phyloP scores from a whole-genome alignment of 2,113 vertebrate genomes.

The Hucho hucho region DNA sequence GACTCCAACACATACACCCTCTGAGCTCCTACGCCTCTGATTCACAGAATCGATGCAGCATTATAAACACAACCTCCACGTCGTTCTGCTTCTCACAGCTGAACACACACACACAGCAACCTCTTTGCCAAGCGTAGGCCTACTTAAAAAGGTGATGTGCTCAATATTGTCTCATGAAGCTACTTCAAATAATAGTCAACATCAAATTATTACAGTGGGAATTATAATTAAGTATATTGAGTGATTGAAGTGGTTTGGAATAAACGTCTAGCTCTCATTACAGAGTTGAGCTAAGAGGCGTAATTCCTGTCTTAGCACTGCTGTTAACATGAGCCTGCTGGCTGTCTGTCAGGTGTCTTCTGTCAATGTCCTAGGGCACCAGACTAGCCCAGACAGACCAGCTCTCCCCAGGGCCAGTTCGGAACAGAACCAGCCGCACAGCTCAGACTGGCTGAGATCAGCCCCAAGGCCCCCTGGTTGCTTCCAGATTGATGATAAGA shows the following conservation, averaged over 20 bases:
- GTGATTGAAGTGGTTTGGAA: too few relatives aligned
- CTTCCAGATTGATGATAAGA: conserved; percentile 37
- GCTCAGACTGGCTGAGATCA: conserved; percentile 15
- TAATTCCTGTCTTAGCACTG: neutral
- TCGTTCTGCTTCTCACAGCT: too few relatives aligned
- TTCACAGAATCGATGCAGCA: conserved; percentile 16
- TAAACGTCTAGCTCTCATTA: too few relatives aligned
- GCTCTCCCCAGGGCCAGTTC: conserved; percentile 10
- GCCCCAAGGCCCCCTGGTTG: neutral
- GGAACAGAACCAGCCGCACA: neutral
- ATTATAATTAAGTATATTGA: conserved; percentile 19
- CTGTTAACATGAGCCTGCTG: conserved; percentile 6
- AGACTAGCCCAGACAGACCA: conserved; percentile 2
- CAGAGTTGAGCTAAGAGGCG: neutral
- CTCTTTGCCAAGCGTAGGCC: too few relatives aligned
- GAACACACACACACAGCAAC: too few relatives aligned
- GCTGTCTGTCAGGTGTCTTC: conserved; percentile 3
- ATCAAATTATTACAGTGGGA: neutral
- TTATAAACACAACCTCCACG: conserved; percentile 45
- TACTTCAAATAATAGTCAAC: too few relatives aligned
- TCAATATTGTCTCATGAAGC: too few relatives aligned
- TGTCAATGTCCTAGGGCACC: conserved; percentile 15
- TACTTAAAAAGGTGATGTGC: too few relatives aligned
- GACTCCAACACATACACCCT: conserved; percentile 25
- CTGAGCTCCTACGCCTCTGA: conserved; percentile 29